Base-by-base conservation (phyloP, 2,797 vertebrate species). In the Sorex maritimensis region DNA sequence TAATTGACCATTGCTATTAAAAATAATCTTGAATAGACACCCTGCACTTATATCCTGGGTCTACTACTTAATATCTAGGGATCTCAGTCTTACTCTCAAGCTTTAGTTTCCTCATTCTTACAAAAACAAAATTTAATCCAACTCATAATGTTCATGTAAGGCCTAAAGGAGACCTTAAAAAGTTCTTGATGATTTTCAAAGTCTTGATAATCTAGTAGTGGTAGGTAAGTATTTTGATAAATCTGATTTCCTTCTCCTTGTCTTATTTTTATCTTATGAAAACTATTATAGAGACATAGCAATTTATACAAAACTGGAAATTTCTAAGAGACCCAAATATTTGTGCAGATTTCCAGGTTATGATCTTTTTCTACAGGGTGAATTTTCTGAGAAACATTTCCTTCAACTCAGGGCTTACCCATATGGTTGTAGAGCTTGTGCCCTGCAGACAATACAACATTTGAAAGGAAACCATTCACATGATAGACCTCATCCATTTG, bases 301-400 rank as follows among this genome's bases (percentile, higher is more conserved):
- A 80, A 14, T 44, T 6, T 28, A 1, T 84, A 44, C 6, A 75
- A 81, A 79, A 24, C 41, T 74, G 23, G 12, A 72, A 83, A 52
- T 0, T 74, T 88, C 38, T 79, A 67, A 71, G 58, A 79, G 34
- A 19, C 24, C 26, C 38, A 23, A 58, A 90, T 5, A 21, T 69
- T 85, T 17, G 28, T 52, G 2, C 4, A 86, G 6, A 63, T 17
- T 65, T 63, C 9, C 28, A 74, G 58, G 44, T 58, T 69, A 79
- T 11, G 23, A 79, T 71, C 3, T 1, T 7, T 68, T 28, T 58
- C 75, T 44, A 68, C 17, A 75, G 17, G 26, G 23, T 79, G 38
- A 75, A 83, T 85, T 88, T 92, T 85, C 38, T 88, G 82, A 82
- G 86, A 84, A 79, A 68, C 58, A 2, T 58, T 88, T 94, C 71